Percentiles rank a stretch among this genome's conserved stretches.
Conservation (phyloP, 2,888 invertebrate species). For the Euzetes globulus region DNA sequence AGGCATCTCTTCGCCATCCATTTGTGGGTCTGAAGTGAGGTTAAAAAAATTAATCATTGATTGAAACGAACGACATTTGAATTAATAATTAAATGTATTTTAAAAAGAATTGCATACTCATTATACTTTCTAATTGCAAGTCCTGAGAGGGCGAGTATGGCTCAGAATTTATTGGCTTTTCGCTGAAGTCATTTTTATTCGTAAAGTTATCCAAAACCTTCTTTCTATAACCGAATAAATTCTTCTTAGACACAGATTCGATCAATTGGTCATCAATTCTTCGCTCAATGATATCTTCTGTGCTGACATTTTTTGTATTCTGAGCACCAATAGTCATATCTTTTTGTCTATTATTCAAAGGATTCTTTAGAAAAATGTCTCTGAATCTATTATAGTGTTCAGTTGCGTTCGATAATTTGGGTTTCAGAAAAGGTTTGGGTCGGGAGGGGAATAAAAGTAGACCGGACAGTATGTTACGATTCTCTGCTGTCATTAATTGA, state of each 20-base stretch:
- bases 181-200: neutral
- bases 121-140: too few relatives aligned
- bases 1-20: neutral
- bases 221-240: neutral
- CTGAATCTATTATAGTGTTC: neutral
- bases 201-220: neutral
- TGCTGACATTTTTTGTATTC: neutral
- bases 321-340: neutral
- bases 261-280: neutral
- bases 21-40: neutral
- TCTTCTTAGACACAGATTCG: neutral
- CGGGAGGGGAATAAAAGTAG: neutral
- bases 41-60: neutral
- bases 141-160: too few relatives aligned
- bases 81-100: too few relatives aligned
- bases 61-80: too few relatives aligned
- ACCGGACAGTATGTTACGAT: neutral
- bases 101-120: neutral
- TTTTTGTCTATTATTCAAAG: neutral
- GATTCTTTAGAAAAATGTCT: neutral
- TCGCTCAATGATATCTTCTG: neutral
- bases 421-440: constrained; percentile 6
- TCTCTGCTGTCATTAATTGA: neutral
- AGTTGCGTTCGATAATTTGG: neutral
- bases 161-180: too few relatives aligned